Evolutionary conservation across 1,140 invertebrate genomes (phyloP).

Genomic region (Zaprionus camerounensis): DNA sequence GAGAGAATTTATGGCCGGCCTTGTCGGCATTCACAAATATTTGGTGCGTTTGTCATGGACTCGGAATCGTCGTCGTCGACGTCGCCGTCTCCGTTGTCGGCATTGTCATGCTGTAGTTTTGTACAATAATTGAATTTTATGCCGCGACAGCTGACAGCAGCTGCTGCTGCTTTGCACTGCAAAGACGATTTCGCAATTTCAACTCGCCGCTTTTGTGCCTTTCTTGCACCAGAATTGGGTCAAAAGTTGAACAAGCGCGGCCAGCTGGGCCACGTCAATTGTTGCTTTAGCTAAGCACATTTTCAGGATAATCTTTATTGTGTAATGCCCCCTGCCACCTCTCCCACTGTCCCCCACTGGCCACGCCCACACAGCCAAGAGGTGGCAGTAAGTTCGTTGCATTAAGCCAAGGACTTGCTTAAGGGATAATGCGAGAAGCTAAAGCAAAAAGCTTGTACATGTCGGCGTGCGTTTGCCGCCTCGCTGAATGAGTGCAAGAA

Average conservation of each 20-base stretch:
- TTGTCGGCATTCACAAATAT: constrained; percentile 51
- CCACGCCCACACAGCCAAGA: neutral
- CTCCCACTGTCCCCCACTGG: neutral
- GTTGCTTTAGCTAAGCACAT: constrained; percentile 53
- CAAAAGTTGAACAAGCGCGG: constrained; percentile 54
- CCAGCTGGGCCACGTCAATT: constrained; percentile 10
- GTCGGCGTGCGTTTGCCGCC: constrained; percentile 28
- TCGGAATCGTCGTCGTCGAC: constrained; percentile 23
- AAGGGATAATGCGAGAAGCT: constrained; percentile 46
- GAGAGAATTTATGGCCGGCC: constrained; percentile 60
- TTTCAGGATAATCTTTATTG: constrained; percentile 70
- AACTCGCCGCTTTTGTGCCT: constrained; percentile 1
- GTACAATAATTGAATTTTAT: constrained; percentile 60
- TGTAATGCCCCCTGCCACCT: constrained; percentile 20
- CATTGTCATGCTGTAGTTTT: constrained; percentile 18
- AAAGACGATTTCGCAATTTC: neutral
- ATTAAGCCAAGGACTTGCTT: constrained; percentile 63
- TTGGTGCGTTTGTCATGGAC: constrained; percentile 41
- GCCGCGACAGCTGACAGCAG: constrained; percentile 47
- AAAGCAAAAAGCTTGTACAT: constrained; percentile 39
- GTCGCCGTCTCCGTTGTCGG: neutral
- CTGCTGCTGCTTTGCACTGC: neutral
- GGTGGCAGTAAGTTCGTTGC: constrained; percentile 56
- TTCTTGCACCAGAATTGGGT: constrained; percentile 52
- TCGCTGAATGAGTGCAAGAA: constrained; percentile 27